Base-by-base conservation (phyloP, 2,888 invertebrate genomes). In the Xiphydria camelus region DNA sequence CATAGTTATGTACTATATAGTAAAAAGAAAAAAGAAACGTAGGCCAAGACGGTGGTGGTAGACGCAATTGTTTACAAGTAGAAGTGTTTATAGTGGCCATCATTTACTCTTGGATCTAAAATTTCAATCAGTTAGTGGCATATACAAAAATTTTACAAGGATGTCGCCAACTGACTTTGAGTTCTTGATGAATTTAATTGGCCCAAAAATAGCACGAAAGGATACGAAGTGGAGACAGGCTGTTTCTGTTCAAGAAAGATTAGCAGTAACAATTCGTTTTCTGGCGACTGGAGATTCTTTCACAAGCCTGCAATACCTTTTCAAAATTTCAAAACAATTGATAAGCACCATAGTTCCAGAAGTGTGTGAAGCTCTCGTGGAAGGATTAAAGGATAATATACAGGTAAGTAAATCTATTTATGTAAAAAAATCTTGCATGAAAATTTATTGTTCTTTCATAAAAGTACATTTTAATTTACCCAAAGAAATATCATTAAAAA, bases 91-190 rank as follows among this genome's bases (percentile, higher is more conserved):
- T 35, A 33, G 33, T 33, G 35, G 35, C 17, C n/a, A 5, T 7
- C 19, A 10, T n/a, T 20, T 35, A 22, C 20, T 35, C 14, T 9
- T 10, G 4, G 35, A 37, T 12, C 17, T 22, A 10, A 37, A 5
- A 6, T 20, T 37, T 2, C 37, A 37, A 10, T 63, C 64, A 57
- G 57, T 57, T 26, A 58, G 61, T 49, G 64, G 62, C 46, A 47
- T 63, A 47, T 68, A 66, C 34, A 45, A 55, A 53, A 64, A 62
- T 45, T 59, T 66, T 35, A 54, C 49, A 33, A 46, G 58, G 34
- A 64, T 64, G 62, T 56, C 51, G 19, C 53, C 36, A 43, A 19
- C 46, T 31, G 65, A 67, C 51, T 68, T 67, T 59, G 62, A 64
- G 38, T 43, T 49, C 54, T 55, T 69, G 36, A 49, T 65, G 33